phyloP scores from a whole-genome alignment of 2,888 invertebrate species.

The Pristionchus arcanus region DNA sequence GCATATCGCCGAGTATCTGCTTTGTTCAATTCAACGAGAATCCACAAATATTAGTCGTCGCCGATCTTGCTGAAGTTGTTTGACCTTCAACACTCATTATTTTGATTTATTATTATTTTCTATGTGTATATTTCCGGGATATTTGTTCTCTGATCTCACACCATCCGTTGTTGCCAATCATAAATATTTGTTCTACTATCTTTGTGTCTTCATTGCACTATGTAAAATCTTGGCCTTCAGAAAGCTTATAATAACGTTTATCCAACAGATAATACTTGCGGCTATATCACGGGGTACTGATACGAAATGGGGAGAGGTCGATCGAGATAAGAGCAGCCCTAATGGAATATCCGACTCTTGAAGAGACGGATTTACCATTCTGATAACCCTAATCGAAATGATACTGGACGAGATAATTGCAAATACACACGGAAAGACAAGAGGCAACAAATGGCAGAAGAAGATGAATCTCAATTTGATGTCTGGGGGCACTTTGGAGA shows the following conservation, averaged over 20 bases:
- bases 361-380: too few relatives aligned
- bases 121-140: constrained; percentile 17
- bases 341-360: too few relatives aligned
- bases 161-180: background rate
- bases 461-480: constrained; percentile 32
- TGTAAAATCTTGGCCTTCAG: background rate
- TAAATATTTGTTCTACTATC: background rate
- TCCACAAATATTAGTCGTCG: constrained; percentile 20
- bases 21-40: constrained; percentile 34
- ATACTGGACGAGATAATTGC: constrained; percentile 16
- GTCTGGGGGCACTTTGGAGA: background rate
- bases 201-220: background rate
- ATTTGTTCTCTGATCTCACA: background rate
- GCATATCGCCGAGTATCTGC: background rate
- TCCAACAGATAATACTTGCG: constrained; percentile 31
- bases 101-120: background rate
- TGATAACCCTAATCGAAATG: too few relatives aligned
- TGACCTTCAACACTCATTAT: background rate
- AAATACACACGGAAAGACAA: background rate
- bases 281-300: constrained; percentile 34
- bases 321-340: background rate
- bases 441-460: constrained; percentile 23
- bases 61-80: constrained; percentile 6
- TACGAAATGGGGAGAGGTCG: background rate
- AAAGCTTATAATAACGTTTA: background rate